Evolutionary conservation across 2,888 invertebrate genomes (phyloP), one percentile per base, ranked within the genome.

Genomic region (Diogma glabrata): DNA sequence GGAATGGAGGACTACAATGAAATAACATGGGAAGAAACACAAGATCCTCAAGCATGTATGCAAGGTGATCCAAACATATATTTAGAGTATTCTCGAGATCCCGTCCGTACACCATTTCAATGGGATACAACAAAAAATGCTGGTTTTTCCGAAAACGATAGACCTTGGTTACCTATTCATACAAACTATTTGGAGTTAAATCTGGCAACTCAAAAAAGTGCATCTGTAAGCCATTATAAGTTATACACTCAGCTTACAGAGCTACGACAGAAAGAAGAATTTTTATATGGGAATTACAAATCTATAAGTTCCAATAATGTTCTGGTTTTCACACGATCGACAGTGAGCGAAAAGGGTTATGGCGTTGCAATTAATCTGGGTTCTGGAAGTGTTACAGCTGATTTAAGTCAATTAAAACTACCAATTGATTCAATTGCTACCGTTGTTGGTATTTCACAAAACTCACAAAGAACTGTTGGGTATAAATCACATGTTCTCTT

Each of bases 61-160:
- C 71, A 75, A 33, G 73, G 74, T 4, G 70, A 75, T 9, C 72
- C 75, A 52, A 62, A 67, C 7, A 46, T 24, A 16, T 46, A 46
- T 10, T 8, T 24, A 16, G 87, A 79, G 14, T 62, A 64, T 3
- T 80, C 82, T 5, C 74, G 88, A 54, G 88, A 89, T 63, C 84
- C 86, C 1, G 81, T 75, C 56, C 74, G 90, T 20, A 86, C 88
- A 0, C 90, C 90, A 0, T 87, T 82, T 68, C 89, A 89, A 60
- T 90, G 90, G 90, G 78, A 74, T 59, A 63, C 69, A 10, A 67
- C 72, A 0, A 52, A 50, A 49, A 65, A 68, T 63, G 65, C 66
- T 10, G 77, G 87, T 4, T 83, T 83, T 59, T 77, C 76, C 0
- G 66, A 60, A 2, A 73, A 68, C 6, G 62, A 65, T 1, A 73